Conservation (phyloP, 2,797 vertebrate genomes). For the Alosa sapidissima region DNA sequence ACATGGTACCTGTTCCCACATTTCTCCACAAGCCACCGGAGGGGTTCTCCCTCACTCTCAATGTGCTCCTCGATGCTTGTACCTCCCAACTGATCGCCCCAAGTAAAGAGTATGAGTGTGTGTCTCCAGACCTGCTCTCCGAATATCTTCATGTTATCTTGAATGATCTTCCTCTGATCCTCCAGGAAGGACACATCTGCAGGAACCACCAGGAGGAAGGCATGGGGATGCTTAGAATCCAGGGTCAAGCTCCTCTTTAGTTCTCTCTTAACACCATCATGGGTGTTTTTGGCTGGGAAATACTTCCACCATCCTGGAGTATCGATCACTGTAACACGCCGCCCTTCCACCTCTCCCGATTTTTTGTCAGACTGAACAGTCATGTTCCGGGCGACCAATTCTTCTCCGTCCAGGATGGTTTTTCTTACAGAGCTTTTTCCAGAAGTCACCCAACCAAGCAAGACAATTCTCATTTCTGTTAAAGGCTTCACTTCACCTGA, state of each 20-base stretch:
- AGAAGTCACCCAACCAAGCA: too few relatives aligned
- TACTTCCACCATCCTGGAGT: slow-evolving; percentile 2
- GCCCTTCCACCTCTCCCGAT: too few relatives aligned
- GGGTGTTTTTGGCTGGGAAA: not conserved
- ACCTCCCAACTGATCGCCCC: not conserved
- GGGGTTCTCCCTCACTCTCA: not conserved
- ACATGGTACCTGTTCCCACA: slow-evolving; percentile 4
- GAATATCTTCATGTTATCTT: not conserved
- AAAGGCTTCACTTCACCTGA: too few relatives aligned
- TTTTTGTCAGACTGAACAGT: too few relatives aligned
- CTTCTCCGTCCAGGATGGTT: too few relatives aligned
- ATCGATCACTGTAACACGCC: not conserved
- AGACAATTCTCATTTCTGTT: too few relatives aligned
- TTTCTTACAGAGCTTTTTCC: too few relatives aligned
- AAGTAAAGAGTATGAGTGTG: not conserved
- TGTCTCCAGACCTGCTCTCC: not conserved
- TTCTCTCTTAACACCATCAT: not conserved
- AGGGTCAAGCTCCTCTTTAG: not conserved
- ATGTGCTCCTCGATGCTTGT: not conserved
- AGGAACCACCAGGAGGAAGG: not conserved
- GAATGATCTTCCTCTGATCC: not conserved
- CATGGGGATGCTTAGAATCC: not conserved
- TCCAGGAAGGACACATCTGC: not conserved
- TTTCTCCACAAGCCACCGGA: not conserved
- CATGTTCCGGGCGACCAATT: too few relatives aligned